Evolutionary conservation across 1,140 invertebrate species (phyloP), one percentile per base, ranked within the genome.

Genomic region (Magallana gigas): DNA sequence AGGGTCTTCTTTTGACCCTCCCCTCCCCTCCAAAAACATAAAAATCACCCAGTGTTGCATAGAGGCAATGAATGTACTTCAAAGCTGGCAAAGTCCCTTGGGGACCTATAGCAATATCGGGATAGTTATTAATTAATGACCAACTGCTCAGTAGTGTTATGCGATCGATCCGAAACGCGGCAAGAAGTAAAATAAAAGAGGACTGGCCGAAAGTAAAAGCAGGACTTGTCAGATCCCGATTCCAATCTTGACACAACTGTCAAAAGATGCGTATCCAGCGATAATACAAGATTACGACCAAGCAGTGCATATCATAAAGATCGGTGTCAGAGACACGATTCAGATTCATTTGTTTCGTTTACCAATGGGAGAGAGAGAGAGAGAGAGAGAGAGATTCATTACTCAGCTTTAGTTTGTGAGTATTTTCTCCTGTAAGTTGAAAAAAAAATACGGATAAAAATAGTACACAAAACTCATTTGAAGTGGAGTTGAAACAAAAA

Each of bases 121-220:
- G 68, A 76, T 76, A 76, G 68, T 76, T 76, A 76, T 76, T 76
- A 76, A 76, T 76, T 76, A 76, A 76, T 76, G 68, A 76, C 68
- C 68, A 76, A 29, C 68, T 76, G 68, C 23, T 76, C 23, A 76
- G 18, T 64, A 12, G 68, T 76, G 68, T 76, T 76, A 29, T 76
- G 68, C 68, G 68, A 76, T 76, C 68, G 68, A 76, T 76, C 11
- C 3, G 68, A 11, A 76, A 76, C 23, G 36, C 23, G 18, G 68
- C 2, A 48, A 48, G 36, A 48, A 48, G 36, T 4, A 48, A 76
- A 76, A 9, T 76, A 11, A 36, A 76, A 76, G 68, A n/a, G 18
- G 68, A 76, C 23, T 11, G 12, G 12, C 23, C 23, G 68, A 76
- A 29, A 18, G 23, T 29, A 76, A 76, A 76, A 76, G 68, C 68